Evolutionary conservation across 2,797 vertebrate genomes (phyloP).

Genomic region (Typhlichthys subterraneus): DNA sequence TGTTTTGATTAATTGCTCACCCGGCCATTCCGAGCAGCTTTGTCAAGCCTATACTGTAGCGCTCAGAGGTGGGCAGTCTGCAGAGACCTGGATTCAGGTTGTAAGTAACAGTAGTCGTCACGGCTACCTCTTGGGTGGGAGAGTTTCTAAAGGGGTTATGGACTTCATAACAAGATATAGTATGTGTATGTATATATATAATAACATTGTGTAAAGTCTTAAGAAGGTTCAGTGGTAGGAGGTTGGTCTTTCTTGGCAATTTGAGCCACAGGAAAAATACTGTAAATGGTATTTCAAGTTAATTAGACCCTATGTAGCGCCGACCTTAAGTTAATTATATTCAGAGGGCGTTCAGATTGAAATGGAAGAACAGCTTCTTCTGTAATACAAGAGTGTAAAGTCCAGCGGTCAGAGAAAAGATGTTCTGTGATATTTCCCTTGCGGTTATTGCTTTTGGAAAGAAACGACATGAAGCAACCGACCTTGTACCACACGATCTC

Average conservation of each 20-base stretch:
- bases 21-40: slow-evolving; percentile 30
- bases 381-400: not conserved
- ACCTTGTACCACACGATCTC: slow-evolving; percentile 98
- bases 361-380: not conserved
- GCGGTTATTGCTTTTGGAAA: not conserved
- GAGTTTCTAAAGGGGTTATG: slow-evolving; percentile 1
- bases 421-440: not conserved
- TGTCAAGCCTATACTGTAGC: slow-evolving; percentile 25
- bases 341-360: slow-evolving; percentile 18
- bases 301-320: slow-evolving; percentile 17
- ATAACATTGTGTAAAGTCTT: not conserved
- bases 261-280: not conserved
- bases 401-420: slow-evolving; percentile 1
- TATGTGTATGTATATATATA: slow-evolving; percentile 7
- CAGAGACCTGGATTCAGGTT: slow-evolving; percentile 15
- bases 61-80: slow-evolving; percentile 17
- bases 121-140: slow-evolving; percentile 2
- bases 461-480: slow-evolving; percentile 34
- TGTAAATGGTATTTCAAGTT: slow-evolving; percentile 16
- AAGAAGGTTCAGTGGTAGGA: not conserved
- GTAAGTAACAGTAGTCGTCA: slow-evolving; percentile 13
- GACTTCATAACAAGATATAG: not conserved
- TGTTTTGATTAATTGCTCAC: slow-evolving; percentile 52
- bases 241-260: not conserved
- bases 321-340: slow-evolving; percentile 13